These are phyloP conservation scores for Sebastes kiyomatsui DNA, from an alignment of 2,797 vertebrate genomes.

Conservation along the genomic window DNA sequence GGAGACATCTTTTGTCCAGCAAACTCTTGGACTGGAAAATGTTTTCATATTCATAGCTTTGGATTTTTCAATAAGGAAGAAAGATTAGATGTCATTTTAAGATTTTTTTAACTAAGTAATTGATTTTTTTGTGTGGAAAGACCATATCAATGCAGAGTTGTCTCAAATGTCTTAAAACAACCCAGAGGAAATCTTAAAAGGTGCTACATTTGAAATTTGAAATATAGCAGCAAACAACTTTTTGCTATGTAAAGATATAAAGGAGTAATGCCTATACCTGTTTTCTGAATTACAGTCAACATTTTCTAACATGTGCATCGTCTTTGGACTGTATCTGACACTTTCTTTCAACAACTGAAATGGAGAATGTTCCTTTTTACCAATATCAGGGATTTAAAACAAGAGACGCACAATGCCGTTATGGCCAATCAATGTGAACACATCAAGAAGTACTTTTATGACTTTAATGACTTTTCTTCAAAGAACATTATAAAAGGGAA, in stretches of 20 bases:
- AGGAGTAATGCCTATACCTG: too few relatives aligned
- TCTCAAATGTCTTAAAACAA: background rate
- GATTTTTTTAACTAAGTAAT: background rate
- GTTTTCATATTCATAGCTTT: background rate
- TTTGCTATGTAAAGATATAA: too few relatives aligned
- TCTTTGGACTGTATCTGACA: too few relatives aligned
- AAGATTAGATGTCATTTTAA: background rate
- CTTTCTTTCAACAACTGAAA: background rate
- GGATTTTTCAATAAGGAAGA: background rate
- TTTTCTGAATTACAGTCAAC: background rate
- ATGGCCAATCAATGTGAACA: background rate
- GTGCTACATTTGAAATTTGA: background rate
- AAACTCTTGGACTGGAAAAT: background rate
- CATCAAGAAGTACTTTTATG: background rate
- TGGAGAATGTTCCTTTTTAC: background rate
- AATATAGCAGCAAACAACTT: too few relatives aligned
- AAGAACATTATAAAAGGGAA: background rate
- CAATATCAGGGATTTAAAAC: background rate
- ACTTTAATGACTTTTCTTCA: background rate
- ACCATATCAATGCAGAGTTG: background rate
- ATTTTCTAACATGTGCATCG: background rate
- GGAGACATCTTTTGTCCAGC: background rate
- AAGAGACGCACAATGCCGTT: background rate
- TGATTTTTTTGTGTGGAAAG: background rate
- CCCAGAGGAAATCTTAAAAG: background rate